Conservation (phyloP, 2,113 vertebrate genomes). For the Oncorhynchus nerka region DNA sequence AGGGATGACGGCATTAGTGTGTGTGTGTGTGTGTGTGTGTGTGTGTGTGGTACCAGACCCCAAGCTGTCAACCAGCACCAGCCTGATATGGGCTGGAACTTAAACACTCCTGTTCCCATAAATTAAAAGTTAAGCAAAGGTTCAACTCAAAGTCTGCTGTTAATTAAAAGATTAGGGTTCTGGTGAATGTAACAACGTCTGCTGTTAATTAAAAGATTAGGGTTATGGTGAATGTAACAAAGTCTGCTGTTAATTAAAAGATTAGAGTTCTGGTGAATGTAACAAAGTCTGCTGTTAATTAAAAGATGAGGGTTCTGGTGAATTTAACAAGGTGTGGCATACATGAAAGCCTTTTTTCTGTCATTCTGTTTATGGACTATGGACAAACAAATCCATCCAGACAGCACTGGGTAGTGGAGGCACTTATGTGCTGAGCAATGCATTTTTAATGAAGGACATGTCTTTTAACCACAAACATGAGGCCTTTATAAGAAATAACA, state of each 20-base stretch:
- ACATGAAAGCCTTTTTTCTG: constrained; percentile 47
- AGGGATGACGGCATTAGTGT: not conserved
- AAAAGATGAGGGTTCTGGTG: constrained; percentile 49
- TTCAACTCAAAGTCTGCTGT: constrained; percentile 46
- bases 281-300: constrained; percentile 53
- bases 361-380: constrained; percentile 13
- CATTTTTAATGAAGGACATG: too few species aligned
- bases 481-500: not conserved
- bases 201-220: constrained; percentile 55
- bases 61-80: not conserved
- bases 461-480: too few species aligned
- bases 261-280: not conserved
- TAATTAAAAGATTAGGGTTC: constrained; percentile 44
- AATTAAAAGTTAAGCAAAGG: constrained; percentile 59
- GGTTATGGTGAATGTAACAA: constrained; percentile 64
- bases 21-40: too few species aligned
- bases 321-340: constrained; percentile 65
- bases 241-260: constrained; percentile 59
- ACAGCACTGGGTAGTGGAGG: constrained; percentile 29
- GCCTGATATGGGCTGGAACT: constrained; percentile 33
- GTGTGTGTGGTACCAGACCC: not conserved
- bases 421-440: not conserved
- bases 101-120: constrained; percentile 55
- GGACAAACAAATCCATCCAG: constrained; percentile 38
- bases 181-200: constrained; percentile 18